A percentile compares a stretch with the other conserved stretches of the same genome.
Evolutionary conservation across 2,797 vertebrate species (phyloP).

Genomic region (Labeo calbasu): DNA sequence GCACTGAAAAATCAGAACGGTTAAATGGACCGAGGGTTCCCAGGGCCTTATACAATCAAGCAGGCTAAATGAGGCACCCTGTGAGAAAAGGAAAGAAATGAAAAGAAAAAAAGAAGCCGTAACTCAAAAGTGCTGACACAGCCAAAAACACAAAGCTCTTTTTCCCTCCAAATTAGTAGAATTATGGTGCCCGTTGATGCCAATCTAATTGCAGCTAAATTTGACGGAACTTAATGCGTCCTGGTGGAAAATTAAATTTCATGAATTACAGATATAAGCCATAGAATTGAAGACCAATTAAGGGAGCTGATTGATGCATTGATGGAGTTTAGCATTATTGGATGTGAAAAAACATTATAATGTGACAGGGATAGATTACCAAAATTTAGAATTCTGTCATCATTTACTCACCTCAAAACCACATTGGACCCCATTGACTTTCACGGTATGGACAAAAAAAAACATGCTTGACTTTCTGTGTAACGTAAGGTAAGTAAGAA

Average conservation of each 20-base stretch:
- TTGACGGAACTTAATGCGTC: slow-evolving; percentile 72
- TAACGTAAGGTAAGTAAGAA: no score
- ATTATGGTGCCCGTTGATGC: slow-evolving; percentile 66
- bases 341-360: slow-evolving; percentile 49
- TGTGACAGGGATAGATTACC: neutral
- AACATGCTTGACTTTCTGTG: no score
- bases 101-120: slow-evolving; percentile 46
- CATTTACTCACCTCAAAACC: neutral
- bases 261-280: slow-evolving; percentile 66
- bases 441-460: neutral
- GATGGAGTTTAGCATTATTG: slow-evolving; percentile 61
- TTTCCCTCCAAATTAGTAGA: slow-evolving; percentile 63
- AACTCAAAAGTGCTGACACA: slow-evolving; percentile 64
- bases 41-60: slow-evolving; percentile 62
- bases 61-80: slow-evolving; percentile 58
- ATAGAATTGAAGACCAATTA: slow-evolving; percentile 69
- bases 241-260: slow-evolving; percentile 68
- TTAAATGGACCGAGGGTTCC: slow-evolving; percentile 63
- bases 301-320: slow-evolving; percentile 66
- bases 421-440: neutral
- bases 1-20: slow-evolving; percentile 58
- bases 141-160: slow-evolving; percentile 58
- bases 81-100: slow-evolving; percentile 44
- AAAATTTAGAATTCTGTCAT: neutral
- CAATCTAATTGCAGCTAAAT: slow-evolving; percentile 71